Evolutionary conservation across 2,797 vertebrate species (phyloP), one percentile per base, ranked within the genome.

Genomic region (Chelon auratus): DNA sequence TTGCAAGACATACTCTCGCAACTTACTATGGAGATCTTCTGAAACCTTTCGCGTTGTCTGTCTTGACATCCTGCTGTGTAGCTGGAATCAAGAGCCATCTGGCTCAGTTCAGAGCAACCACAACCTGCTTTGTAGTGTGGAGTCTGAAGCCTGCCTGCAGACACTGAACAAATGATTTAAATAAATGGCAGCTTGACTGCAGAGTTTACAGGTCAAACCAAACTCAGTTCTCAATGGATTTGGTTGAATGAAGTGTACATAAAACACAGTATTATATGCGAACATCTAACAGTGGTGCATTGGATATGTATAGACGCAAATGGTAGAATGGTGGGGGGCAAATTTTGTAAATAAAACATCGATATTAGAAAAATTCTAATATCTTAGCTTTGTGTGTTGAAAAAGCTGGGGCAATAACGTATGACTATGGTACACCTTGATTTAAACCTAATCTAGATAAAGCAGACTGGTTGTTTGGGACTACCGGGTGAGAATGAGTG

Each of bases 391-490:
- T 57, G 48, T 7, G 12, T 50, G 37, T 53, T 59, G 56, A 79
- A 79, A 85, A 80, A 58, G 12, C 22, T 30, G 1, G 10, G 13
- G 20, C 53, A 24, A 65, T 50, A 80, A 62, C 63, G 51, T 70
- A 45, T 56, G 62, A 45, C 26, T 36, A 47, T 20, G 72, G 62
- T 65, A 74, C 73, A 79, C 64, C 48, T 80, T 72, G 33, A 68
- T 73, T 67, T n/a, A 69, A 65, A 74, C 77, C 42, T 72, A 69
- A 72, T 75, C 67, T 43, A 84, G 79, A 80, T 61, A 74, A 78
- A 84, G 69, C 30, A 63, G 22, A 72, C 13, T 36, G 22, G 13
- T 54, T 59, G 68, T 74, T 78, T 68, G 18, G 22, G n/a, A 78
- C 66, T 56, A 26, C 37, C 64, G 74, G 65, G 66, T 56, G 42